Conservation (phyloP, 2,888 invertebrate genomes). For the Fabriciana adippe region DNA sequence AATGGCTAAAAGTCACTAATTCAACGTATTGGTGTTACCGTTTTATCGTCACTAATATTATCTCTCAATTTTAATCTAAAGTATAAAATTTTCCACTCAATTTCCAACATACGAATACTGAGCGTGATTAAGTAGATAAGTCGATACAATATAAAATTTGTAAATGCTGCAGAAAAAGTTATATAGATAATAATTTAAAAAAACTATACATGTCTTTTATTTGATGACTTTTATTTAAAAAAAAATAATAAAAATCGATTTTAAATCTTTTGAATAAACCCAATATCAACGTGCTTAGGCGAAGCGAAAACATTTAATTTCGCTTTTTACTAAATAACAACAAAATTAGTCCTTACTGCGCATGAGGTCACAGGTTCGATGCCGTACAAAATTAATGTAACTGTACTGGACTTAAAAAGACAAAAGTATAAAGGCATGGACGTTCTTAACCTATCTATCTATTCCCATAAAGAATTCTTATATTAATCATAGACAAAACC, state of each 20-base stretch:
- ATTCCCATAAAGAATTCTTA: too few relatives aligned
- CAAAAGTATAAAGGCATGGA: too few relatives aligned
- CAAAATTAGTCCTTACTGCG: too few relatives aligned
- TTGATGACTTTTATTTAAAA: neutral
- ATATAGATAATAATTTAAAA: too few relatives aligned
- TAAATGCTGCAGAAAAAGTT: too few relatives aligned
- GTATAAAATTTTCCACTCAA: slow-evolving; percentile 72
- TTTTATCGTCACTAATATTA: slow-evolving; percentile 57
- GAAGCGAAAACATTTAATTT: neutral
- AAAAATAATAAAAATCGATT: neutral
- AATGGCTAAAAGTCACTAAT: slow-evolving; percentile 45
- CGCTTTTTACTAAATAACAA: neutral
- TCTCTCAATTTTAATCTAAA: slow-evolving; percentile 57
- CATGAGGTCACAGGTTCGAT: too few relatives aligned
- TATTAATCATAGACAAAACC: neutral
- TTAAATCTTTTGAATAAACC: neutral
- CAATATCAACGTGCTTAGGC: neutral
- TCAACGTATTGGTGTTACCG: slow-evolving; percentile 72
- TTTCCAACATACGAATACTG: slow-evolving; percentile 8
- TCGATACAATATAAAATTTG: neutral
- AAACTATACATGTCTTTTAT: too few relatives aligned
- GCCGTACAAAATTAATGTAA: too few relatives aligned
- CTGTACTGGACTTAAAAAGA: too few relatives aligned
- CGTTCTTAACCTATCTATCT: too few relatives aligned
- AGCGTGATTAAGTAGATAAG: slow-evolving; percentile 1